Base-by-base conservation (phyloP, 2,113 vertebrate genomes). In the Azemiops feae region DNA sequence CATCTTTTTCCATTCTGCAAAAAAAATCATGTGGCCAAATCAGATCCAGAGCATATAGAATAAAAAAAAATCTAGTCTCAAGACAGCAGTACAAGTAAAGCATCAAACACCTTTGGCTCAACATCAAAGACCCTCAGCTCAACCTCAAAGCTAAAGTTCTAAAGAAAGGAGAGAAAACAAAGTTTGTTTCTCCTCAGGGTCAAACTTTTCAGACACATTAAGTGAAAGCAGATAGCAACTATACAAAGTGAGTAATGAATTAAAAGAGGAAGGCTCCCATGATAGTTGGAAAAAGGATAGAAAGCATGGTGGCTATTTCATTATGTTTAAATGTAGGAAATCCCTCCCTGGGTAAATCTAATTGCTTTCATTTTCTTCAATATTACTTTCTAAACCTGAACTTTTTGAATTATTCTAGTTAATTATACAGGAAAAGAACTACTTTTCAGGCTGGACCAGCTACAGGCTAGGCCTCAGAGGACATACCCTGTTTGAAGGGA, bases 401-500 rank as follows among this genome's bases (percentile, higher is more conserved):
- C 14, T 43, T 87, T 64, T 7, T 5, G 3, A 50, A 39, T 27
- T 34, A 8, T 45, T 8, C 8, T 43, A 52, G 34, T 81, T 81
- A 81, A 81, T 81, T 39, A 22, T 81, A 50, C 9, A n/a, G 11
- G 55, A 27, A 52, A 47, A 47, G 45, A 16, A 88, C 50, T 47
- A 10, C 20, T 54, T 23, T 39, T 18, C 0, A 43, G 74, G 34
- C 10, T 88, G 50, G 50, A 88, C 16, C 16, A 7, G 7, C 34
- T 43, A 39, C 5, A 74, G 39, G 23, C 34, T 34, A 43, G 30
- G 39, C 16, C 43, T 27, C 89, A 14, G n/a, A 98, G 98, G 89
- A 98, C 98, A 97, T 93, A 99, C 98, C 96, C 96, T 25, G 97
- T 30, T 88, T 96, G 98, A 8, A 99, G 53, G 0, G 98, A 99